A percentile compares a stretch with the other conserved stretches of the same genome.
Conservation (phyloP, 1,140 invertebrate species). For the Eciton burchellii region DNA sequence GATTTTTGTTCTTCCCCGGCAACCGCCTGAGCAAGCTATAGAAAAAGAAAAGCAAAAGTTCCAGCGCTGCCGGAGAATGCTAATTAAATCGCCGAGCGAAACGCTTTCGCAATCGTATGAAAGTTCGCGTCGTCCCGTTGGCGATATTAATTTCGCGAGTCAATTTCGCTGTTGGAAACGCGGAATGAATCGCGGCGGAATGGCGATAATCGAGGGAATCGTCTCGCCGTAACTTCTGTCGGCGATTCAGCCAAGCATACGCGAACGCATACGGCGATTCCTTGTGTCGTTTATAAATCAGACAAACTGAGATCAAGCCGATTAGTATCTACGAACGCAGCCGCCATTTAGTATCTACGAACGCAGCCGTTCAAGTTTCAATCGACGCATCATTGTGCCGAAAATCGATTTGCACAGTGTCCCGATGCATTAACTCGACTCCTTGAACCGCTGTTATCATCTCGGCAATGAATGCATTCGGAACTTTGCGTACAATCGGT, state of each 20-base stretch:
- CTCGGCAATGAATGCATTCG: slow-evolving; percentile 41
- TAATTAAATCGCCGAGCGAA: slow-evolving; percentile 50
- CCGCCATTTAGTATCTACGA: slow-evolving; percentile 27
- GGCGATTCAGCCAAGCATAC: not conserved
- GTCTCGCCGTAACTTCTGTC: not conserved
- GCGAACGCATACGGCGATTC: no score
- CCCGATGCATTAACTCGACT: slow-evolving; percentile 26
- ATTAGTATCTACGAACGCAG: slow-evolving; percentile 17
- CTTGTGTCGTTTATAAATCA: no score
- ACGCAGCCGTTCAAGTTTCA: slow-evolving; percentile 37
- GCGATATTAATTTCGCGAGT: slow-evolving; percentile 58
- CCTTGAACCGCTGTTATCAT: slow-evolving; percentile 7
- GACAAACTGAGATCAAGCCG: not conserved
- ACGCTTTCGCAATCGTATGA: slow-evolving; percentile 20
- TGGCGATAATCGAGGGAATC: slow-evolving; percentile 13
- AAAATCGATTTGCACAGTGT: slow-evolving; percentile 41
- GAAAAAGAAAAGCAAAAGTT: slow-evolving; percentile 42
- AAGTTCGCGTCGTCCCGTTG: slow-evolving; percentile 20
- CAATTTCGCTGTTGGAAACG: slow-evolving; percentile 28
- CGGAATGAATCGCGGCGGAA: not conserved
- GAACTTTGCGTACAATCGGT: not conserved
- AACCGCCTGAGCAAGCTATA: slow-evolving; percentile 18
- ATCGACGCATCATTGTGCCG: not conserved
- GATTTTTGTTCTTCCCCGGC: slow-evolving; percentile 41
- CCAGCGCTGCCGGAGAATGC: slow-evolving; percentile 25